Evolutionary conservation across 1,140 invertebrate species (phyloP), one percentile per base, ranked within the genome.

Genomic region (Ceratina japonica): DNA sequence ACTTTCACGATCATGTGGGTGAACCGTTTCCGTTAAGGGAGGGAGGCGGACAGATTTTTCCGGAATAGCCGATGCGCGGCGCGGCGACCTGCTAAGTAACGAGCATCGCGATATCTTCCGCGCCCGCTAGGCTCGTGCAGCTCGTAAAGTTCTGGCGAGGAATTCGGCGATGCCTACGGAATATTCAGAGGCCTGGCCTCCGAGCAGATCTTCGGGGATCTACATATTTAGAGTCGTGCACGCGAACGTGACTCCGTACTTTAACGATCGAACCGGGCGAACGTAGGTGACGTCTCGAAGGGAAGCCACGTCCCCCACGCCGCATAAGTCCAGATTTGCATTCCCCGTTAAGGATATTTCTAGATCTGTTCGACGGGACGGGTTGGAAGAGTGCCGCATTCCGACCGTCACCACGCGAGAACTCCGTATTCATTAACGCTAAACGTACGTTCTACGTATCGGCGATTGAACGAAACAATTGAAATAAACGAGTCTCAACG

Each of bases 301-400:
- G 54, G 49, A 69, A 69, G 49, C 66, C 56, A 61, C 66, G 59
- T 58, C 52, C n/a, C 77, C 27, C 76, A 70, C 64, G 44, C 66
- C 75, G 71, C 72, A 72, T 83, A 84, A 84, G 82, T 75, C 76
- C 64, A 83, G 82, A 84, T 84, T 84, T 84, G 82, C 72, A 84
- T 84, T 84, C 82, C 37, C 82, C 82, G 81, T 80, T 84, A 83
- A 80, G 66, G 81, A 84, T 84, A 84, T 79, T 83, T 84, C 81
- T 82, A 84, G 81, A 84, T 84, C 81, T 83, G 81, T 83, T 83
- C 49, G 61, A 31, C 16, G 20, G 65, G 51, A 75, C 75, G n/a
- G n/a, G 18, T 64, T 72, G 75, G 65, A 84, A 75, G n/a, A 75
- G 82, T 83, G 80, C 82, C 81, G 82, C 82, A 80, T 84, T 83